Conservation (phyloP, 2,888 invertebrate genomes). For the Zaprionus bogoriensis region DNA sequence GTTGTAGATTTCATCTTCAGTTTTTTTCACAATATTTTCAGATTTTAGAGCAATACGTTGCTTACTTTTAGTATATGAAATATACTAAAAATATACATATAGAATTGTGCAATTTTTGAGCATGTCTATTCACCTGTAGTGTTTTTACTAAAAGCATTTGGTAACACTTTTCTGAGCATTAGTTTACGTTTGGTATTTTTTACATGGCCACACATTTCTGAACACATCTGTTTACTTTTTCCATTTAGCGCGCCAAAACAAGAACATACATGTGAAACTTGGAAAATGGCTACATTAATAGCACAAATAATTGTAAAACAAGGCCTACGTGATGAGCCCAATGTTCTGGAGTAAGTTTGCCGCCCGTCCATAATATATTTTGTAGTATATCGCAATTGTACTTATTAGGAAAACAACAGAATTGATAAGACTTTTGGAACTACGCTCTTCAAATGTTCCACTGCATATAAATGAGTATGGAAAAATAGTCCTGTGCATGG, state of each 20-base stretch:
- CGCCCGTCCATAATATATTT: neutral
- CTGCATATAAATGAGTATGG: conserved; percentile 85
- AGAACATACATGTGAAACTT: conserved; percentile 10
- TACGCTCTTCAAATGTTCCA: conserved; percentile 78
- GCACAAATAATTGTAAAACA: conserved; percentile 79
- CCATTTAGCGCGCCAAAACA: conserved; percentile 43
- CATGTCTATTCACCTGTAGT: too few relatives aligned
- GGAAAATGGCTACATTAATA: conserved; percentile 73
- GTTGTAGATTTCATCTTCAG: too few relatives aligned
- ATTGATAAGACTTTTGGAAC: conserved; percentile 76
- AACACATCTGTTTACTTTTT: conserved; percentile 10
- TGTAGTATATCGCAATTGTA: neutral
- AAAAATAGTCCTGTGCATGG: conserved; percentile 86
- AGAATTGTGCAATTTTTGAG: too few relatives aligned
- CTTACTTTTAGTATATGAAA: too few relatives aligned
- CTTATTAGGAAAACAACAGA: conserved; percentile 79
- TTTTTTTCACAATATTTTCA: too few relatives aligned
- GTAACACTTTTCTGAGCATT: too few relatives aligned
- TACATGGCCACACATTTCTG: too few relatives aligned
- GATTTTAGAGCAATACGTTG: too few relatives aligned
- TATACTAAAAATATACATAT: too few relatives aligned
- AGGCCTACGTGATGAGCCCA: conserved; percentile 76
- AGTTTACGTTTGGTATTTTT: too few relatives aligned
- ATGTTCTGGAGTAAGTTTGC: conserved; percentile 69
- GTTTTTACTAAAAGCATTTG: too few relatives aligned